phyloP scores from a whole-genome alignment of 2,113 vertebrate species.

The Chauna torquata region DNA sequence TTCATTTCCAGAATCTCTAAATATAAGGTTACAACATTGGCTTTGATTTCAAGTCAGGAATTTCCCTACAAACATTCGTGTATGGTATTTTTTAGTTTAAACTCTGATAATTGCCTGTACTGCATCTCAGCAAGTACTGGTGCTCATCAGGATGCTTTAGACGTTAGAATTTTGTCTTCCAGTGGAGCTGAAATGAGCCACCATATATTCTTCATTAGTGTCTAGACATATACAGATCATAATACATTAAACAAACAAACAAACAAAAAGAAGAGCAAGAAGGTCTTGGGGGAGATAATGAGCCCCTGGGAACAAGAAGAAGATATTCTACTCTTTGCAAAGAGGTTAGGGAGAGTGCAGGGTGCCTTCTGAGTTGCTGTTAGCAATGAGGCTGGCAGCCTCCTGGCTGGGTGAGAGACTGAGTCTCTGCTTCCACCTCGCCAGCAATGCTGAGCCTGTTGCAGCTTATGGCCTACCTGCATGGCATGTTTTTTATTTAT shows the following conservation, averaged over 20 bases:
- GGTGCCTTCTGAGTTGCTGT: not conserved
- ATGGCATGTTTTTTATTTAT: not conserved
- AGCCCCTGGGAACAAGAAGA: not conserved
- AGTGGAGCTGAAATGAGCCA: not conserved
- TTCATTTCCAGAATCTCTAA: not conserved
- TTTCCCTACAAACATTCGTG: not conserved
- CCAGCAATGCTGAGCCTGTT: not conserved
- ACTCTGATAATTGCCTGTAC: not conserved
- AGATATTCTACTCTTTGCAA: not conserved
- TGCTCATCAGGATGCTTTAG: not conserved
- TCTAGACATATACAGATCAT: not conserved
- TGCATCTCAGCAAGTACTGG: not conserved
- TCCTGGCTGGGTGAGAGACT: too few relatives aligned
- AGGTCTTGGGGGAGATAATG: not conserved
- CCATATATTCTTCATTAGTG: not conserved
- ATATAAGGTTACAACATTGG: not conserved
- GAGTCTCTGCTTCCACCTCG: not conserved
- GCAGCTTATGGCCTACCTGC: not conserved
- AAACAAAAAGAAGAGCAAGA: too few relatives aligned
- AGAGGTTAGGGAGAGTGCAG: not conserved
- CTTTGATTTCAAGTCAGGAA: not conserved
- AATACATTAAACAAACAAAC: not conserved
- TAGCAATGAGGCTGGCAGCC: not conserved
- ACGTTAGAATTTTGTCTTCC: not conserved
- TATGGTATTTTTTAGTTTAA: not conserved